Evolutionary conservation across 2,888 invertebrate species (phyloP), one percentile per base, ranked within the genome.

Genomic region (Drosophila kambysellisi): DNA sequence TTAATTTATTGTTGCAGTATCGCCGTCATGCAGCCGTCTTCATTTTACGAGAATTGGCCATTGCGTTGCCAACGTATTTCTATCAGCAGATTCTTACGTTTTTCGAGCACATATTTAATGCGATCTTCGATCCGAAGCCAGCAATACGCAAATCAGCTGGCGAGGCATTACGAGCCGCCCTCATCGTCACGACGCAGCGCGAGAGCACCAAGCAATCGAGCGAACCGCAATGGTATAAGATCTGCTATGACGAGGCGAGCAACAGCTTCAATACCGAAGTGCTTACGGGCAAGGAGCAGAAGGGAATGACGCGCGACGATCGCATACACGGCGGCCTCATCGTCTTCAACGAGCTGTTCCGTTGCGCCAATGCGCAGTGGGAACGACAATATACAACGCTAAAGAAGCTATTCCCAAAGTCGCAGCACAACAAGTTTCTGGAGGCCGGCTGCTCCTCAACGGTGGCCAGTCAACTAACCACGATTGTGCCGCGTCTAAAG

Each of bases 41-140:
- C 56, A 96, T 99, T 20, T 94, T 99, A 15, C 96, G 98, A 87
- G 99, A 99, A 94, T 94, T 99, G 56, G 99, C 99, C 4, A 96
- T 98, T 39, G 97, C 97, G 12, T 98, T 99, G 94, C 99, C 99
- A 0, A 99, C 99, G 11, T 98, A 99, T 92, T 99, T 99, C 93
- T 99, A 97, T 91, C 98, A 98, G 92, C 98, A 98, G 94, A 97
- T 98, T 1, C 97, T 97, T 20, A 96, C 96, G 25, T 98, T 98
- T 93, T 99, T 99, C 92, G 99, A 99, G 76, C 96, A 97, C 63
- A 98, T 99, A 76, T 97, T 99, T 88, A 96, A 96, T 91, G 98
- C 98, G 0, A 95, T 99, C 53, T 96, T 97, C 83, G 99, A 99
- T 93, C 96, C 97, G 0, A 99, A 98, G 93, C 96, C 97, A 7